Conservation (phyloP, 2,797 vertebrate species). For the Poecilia wingei region DNA sequence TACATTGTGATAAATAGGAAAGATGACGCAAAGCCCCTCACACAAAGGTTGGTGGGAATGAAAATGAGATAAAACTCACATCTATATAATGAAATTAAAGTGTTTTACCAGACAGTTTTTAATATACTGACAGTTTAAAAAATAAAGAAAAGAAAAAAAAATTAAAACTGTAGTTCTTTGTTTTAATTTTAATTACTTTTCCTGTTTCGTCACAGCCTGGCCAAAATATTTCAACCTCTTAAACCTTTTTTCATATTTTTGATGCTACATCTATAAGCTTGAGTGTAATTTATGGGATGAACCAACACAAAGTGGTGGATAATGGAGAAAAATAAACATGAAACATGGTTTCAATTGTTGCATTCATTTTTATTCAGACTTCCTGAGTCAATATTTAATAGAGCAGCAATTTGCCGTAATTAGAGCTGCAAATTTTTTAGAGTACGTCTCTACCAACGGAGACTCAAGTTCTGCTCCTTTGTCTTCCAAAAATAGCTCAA, state of each 20-base stretch:
- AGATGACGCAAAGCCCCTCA: background rate
- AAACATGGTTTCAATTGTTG: background rate
- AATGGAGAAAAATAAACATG: background rate
- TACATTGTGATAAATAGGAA: constrained; percentile 8
- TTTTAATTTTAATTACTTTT: constrained; percentile 17
- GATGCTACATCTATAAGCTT: background rate
- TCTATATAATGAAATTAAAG: background rate
- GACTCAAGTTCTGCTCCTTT: background rate
- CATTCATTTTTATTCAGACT: background rate
- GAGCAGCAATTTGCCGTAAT: background rate
- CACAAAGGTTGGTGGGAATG: background rate
- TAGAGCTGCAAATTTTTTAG: background rate
- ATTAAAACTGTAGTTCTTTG: background rate
- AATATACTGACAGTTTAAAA: background rate
- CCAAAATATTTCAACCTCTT: background rate
- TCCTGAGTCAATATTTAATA: background rate
- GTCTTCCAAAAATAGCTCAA: background rate
- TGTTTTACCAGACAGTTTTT: background rate
- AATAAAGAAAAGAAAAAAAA: no score
- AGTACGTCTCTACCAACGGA: background rate
- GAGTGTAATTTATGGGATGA: background rate
- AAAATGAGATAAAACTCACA: background rate
- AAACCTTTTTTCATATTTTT: background rate
- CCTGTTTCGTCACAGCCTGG: constrained; percentile 16
- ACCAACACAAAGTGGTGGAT: background rate